These are phyloP conservation scores for Himalopsyche phryganea DNA, from an alignment of 1,140 invertebrate species.

Conservation along the genomic window DNA sequence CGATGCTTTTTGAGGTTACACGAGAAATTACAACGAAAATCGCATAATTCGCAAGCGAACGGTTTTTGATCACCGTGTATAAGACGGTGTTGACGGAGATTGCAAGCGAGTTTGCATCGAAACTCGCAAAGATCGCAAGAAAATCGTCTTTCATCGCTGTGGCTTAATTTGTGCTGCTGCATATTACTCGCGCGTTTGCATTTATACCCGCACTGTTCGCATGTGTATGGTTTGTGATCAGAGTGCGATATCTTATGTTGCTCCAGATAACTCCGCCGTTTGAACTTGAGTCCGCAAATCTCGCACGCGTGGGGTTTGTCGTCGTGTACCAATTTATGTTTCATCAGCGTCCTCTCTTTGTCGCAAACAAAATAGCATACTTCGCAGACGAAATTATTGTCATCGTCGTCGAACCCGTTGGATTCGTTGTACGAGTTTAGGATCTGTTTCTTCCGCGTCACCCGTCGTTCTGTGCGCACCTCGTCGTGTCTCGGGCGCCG, in stretches of 20 bases:
- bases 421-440: no score
- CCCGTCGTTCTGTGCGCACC: no score
- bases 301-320: conserved; percentile 13
- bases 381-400: no score
- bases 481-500: no score
- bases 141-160: conserved; percentile 11
- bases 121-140: conserved; percentile 15
- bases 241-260: conserved; percentile 51
- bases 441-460: no score
- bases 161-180: conserved; percentile 8
- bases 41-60: conserved; percentile 17
- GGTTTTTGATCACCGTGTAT: conserved; percentile 9
- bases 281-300: conserved; percentile 47
- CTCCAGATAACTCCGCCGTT: conserved; percentile 46
- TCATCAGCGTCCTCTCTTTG: background rate
- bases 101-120: conserved; percentile 8
- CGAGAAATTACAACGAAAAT: conserved; percentile 13
- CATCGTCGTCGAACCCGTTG: no score
- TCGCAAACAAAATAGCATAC: no score
- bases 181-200: conserved; percentile 13
- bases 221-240: conserved; percentile 46
- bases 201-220: conserved; percentile 9
- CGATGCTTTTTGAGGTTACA: conserved; percentile 26
- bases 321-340: conserved; percentile 26
- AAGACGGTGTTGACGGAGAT: conserved; percentile 8